Percentiles rank a stretch among this genome's conserved stretches.
Conservation (phyloP, 2,797 vertebrate genomes). For the Pipistrellus pygmaeus region DNA sequence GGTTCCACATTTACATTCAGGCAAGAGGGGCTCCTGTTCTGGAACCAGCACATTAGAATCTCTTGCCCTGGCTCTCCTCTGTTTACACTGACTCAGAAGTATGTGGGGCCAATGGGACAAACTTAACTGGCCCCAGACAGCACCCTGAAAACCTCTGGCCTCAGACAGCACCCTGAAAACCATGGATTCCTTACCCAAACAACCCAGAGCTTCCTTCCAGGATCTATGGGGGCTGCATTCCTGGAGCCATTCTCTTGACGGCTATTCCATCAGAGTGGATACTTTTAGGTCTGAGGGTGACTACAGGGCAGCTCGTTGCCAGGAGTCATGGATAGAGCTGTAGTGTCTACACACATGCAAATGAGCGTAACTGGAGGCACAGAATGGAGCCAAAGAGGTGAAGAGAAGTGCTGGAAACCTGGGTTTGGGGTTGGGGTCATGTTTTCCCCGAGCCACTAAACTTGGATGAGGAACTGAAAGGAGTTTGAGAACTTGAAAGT, state of each 20-base stretch:
- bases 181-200: background rate
- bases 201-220: background rate
- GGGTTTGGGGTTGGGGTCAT: background rate
- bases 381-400: background rate
- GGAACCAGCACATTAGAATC: background rate
- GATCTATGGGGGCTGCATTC: background rate
- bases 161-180: background rate
- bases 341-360: background rate
- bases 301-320: background rate
- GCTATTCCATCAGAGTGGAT: too few relatives aligned
- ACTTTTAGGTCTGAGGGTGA: background rate
- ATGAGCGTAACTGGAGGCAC: background rate
- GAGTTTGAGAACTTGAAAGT: background rate
- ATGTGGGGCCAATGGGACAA: background rate
- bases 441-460: background rate
- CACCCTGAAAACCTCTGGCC: background rate
- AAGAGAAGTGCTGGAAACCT: background rate
- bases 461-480: background rate
- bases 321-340: background rate
- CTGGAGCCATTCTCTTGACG: background rate
- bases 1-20: background rate
- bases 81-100: background rate
- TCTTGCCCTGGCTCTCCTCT: background rate
- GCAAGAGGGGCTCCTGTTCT: background rate
- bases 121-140: background rate